These are phyloP conservation scores for Junonia oenone DNA, from an alignment of 2,888 invertebrate genomes.

Conservation along the genomic window DNA sequence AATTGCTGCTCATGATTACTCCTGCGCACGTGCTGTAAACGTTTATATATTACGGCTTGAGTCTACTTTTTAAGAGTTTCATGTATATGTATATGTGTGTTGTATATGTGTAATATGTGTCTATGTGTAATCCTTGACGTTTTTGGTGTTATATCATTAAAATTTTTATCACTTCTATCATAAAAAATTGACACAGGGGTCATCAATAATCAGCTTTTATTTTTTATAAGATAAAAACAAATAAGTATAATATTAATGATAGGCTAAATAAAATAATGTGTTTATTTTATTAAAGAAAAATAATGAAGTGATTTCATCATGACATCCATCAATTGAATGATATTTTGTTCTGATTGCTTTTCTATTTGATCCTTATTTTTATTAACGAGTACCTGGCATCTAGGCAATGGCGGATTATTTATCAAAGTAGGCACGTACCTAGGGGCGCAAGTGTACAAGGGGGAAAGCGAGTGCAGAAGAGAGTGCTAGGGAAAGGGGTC, in stretches of 20 bases:
- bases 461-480: too few species aligned
- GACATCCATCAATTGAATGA: neutral
- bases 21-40: neutral
- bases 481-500: too few species aligned
- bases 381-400: too few species aligned
- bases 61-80: too few species aligned
- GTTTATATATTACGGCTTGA: neutral
- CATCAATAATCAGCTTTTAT: neutral
- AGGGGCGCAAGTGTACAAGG: too few species aligned
- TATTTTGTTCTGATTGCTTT: too few species aligned
- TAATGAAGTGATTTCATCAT: neutral
- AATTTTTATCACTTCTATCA: neutral
- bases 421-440: too few species aligned
- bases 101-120: neutral
- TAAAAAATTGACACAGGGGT: neutral
- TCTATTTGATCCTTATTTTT: too few species aligned
- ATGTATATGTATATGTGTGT: neutral
- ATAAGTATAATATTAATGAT: neutral
- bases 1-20: neutral
- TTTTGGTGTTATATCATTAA: neutral
- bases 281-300: neutral
- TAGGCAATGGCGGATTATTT: too few species aligned
- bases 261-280: neutral
- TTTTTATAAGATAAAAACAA: neutral
- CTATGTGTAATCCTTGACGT: neutral